Conservation (phyloP, 2,113 vertebrate species). For the Pholis gunnellus region DNA sequence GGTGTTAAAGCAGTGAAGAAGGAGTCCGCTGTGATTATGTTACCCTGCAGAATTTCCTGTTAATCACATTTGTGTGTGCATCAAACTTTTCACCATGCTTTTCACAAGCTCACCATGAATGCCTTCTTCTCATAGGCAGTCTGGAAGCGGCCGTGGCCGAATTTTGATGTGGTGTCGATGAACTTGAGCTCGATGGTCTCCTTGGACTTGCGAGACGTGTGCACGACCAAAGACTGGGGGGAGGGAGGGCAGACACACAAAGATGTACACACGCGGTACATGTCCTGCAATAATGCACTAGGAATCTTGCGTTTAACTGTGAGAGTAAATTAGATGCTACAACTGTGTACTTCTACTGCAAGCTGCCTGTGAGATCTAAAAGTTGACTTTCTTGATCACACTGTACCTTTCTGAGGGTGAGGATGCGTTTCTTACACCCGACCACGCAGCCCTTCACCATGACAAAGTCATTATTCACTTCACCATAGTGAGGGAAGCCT, state of each 20-base stretch:
- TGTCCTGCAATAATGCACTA: background rate
- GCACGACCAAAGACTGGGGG: conserved; percentile 90
- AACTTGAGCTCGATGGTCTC: conserved; percentile 96
- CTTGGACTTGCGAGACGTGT: conserved; percentile 91
- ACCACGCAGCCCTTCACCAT: conserved; percentile 97
- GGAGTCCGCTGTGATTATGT: background rate
- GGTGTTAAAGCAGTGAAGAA: conserved; percentile 1
- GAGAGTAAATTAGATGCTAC: background rate
- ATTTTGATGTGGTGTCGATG: conserved; percentile 98
- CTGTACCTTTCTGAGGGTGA: conserved; percentile 94
- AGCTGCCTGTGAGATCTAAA: background rate
- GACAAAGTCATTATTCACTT: conserved; percentile 96
- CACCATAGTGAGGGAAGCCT: conserved; percentile 95
- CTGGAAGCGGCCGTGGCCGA: conserved; percentile 97
- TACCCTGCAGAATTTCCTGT: background rate
- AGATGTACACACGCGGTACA: background rate
- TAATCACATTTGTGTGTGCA: background rate
- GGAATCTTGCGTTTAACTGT: background rate
- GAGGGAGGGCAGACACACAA: background rate
- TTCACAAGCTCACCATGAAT: conserved; percentile 88
- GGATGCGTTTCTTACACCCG: conserved; percentile 93
- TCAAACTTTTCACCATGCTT: background rate
- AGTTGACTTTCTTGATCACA: background rate
- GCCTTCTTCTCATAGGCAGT: conserved; percentile 95
- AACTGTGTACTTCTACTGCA: background rate